Base-by-base conservation (phyloP, 1,140 invertebrate species). In the Microvelia longipes region DNA sequence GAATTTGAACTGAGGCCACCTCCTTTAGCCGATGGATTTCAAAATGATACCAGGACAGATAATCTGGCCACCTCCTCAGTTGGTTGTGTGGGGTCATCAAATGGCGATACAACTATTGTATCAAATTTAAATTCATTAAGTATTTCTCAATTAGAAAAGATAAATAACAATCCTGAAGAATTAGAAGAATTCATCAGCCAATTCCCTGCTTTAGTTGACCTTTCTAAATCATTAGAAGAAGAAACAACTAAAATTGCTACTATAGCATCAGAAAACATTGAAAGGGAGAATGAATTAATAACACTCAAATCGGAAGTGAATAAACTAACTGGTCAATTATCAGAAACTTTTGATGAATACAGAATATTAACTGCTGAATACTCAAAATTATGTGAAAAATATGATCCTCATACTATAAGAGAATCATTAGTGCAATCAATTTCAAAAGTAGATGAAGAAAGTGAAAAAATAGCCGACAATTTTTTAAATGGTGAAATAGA, bases 401-500 rank as follows among this genome's bases (percentile, higher is more conserved):
- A 28, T 27, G 67, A 69, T 29, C 71, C 71, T 67, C 63, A 71
- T 24, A 60, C 27, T 11, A 71, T 71, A 1, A 35, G 50, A 35
- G 13, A 71, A 50, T 60, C 66, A 26, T 35, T 71, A 27, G 26
- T 68, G 25, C 14, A 71, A 19, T 67, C 63, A 5, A 67, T 69
- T n/a, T 26, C n/a, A 2, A 30, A 71, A 61, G 28, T 71, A 24
- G 89, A 92, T 74, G 85, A 86, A 70, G 84, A 88, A 69, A 88
- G 89, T 70, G 90, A 92, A 75, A 78, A 79, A 67, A 86, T 91
- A 65, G 89, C 88, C 0, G 88, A 91, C 70, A 81, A 86, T 72
- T 92, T 92, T 79, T 77, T 92, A 14, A 83, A 85, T 75, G 85
- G 87, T 19, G 85, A 87, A 73, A 85, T 91, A 63, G 87, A 90